Percentiles rank a stretch among this genome's conserved stretches.
phyloP scores from a whole-genome alignment of 2,113 vertebrate genomes.

The Ivindomyrus marchei region DNA sequence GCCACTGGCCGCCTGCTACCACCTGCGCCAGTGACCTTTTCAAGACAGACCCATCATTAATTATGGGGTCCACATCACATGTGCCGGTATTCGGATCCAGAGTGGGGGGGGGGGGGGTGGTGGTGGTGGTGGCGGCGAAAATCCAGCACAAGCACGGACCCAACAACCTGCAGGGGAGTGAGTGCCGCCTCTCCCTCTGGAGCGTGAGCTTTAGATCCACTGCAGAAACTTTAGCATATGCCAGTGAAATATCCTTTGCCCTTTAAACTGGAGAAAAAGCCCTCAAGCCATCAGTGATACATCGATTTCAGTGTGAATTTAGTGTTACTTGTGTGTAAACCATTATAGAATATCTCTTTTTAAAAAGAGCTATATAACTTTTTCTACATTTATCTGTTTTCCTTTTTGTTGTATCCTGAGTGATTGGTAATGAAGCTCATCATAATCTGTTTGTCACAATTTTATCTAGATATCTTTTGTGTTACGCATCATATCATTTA shows the following conservation, averaged over 20 bases:
- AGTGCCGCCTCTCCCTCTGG: not conserved
- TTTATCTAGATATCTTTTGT: not conserved
- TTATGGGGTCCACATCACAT: conserved; percentile 30
- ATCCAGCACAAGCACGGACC: not conserved
- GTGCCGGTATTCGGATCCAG: not conserved
- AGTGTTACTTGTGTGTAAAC: not conserved
- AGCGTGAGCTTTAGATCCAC: not conserved
- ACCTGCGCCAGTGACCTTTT: conserved; percentile 53
- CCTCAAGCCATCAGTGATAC: not conserved
- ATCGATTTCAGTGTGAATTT: not conserved
- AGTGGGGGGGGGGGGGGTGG: too few relatives aligned
- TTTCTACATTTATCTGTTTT: not conserved
- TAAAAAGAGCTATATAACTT: not conserved
- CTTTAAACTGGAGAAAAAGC: not conserved
- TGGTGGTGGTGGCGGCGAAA: not conserved
- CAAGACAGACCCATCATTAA: conserved; percentile 40
- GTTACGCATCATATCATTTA: not conserved
- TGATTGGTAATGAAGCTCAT: not conserved
- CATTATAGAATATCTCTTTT: not conserved
- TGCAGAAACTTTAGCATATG: not conserved
- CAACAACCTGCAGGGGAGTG: not conserved
- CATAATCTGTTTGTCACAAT: not conserved
- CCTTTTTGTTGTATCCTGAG: not conserved
- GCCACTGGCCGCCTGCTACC: conserved; percentile 39
- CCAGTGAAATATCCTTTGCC: not conserved